A percentile compares a stretch with the other conserved stretches of the same genome.
Conservation (phyloP, 2,797 vertebrate species). For the Thaleichthys pacificus region DNA sequence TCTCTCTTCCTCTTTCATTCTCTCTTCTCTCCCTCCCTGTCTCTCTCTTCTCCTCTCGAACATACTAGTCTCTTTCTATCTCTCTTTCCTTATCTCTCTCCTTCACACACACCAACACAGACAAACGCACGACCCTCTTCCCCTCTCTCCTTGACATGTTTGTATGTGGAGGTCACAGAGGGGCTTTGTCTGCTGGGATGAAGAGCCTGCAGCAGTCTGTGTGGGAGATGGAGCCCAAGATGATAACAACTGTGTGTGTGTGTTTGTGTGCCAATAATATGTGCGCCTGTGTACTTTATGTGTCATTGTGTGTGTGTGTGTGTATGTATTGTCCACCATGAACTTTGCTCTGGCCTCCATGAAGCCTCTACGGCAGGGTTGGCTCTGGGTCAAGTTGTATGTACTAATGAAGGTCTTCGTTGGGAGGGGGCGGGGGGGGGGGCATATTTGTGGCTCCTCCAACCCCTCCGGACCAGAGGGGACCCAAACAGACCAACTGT, state of each 20-base stretch:
- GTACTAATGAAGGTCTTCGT: background rate
- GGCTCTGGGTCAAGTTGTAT: background rate
- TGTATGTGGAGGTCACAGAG: slow-evolving; percentile 49
- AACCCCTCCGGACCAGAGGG: no score
- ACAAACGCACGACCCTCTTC: background rate
- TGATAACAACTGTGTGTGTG: slow-evolving; percentile 9
- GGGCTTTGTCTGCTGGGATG: slow-evolving; percentile 36
- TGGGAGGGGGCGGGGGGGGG: no score
- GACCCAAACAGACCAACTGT: no score
- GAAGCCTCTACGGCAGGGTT: background rate
- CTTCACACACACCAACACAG: slow-evolving; percentile 1
- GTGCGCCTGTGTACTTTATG: no score
- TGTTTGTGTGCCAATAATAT: slow-evolving; percentile 8
- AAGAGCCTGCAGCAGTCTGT: slow-evolving; percentile 44
- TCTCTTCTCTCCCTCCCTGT: slow-evolving; percentile 45
- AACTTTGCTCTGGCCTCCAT: slow-evolving; percentile 4
- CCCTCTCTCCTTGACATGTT: slow-evolving; percentile 2
- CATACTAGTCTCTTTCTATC: slow-evolving; percentile 23
- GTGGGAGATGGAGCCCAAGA: slow-evolving; percentile 50
- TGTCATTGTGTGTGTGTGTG: slow-evolving; percentile 6
- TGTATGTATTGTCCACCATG: background rate
- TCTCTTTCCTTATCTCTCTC: slow-evolving; percentile 47
- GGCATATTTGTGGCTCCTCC: no score
- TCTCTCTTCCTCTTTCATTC: slow-evolving; percentile 37
- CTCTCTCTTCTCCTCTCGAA: slow-evolving; percentile 20